Conservation (phyloP, 2,888 invertebrate species). For the Notodonta ziczac region DNA sequence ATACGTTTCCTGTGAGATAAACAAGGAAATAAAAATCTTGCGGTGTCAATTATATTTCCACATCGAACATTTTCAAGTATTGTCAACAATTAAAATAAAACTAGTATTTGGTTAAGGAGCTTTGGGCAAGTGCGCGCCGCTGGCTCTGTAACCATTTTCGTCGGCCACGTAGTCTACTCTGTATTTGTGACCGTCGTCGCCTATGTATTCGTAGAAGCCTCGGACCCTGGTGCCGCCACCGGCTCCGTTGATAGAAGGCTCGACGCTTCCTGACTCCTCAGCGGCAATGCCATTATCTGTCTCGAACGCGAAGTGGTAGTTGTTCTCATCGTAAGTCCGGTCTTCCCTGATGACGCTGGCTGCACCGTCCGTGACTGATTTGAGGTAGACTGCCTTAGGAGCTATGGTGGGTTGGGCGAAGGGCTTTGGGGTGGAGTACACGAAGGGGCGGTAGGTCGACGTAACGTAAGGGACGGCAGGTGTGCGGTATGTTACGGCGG, state of each 20-base stretch:
- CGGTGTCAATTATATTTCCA: constrained; percentile 19
- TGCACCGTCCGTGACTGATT: constrained; percentile 72
- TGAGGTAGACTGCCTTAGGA: constrained; percentile 39
- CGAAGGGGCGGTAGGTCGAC: constrained; percentile 34
- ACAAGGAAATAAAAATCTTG: constrained; percentile 24
- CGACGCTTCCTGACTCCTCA: constrained; percentile 86
- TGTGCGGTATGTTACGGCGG: constrained; percentile 54
- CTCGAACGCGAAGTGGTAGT: constrained; percentile 86
- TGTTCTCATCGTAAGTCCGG: constrained; percentile 76
- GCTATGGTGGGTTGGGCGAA: constrained; percentile 19
- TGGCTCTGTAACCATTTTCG: constrained; percentile 84
- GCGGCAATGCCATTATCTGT: constrained; percentile 88
- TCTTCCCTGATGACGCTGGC: constrained; percentile 84
- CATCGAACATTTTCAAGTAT: constrained; percentile 26
- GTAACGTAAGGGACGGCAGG: constrained; percentile 37
- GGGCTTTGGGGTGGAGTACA: constrained; percentile 35
- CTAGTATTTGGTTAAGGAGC: constrained; percentile 30
- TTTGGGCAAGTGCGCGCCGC: constrained; percentile 80
- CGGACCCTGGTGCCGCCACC: constrained; percentile 85
- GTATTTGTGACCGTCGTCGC: constrained; percentile 85
- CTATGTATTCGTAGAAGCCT: constrained; percentile 88
- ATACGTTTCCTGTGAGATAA: constrained; percentile 16
- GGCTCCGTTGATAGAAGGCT: constrained; percentile 66
- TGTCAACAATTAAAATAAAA: constrained; percentile 17
- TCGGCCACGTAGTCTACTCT: constrained; percentile 85